phyloP scores from a whole-genome alignment of 92 coral and sea anemone species.

The Parazoanthus darwini region DNA sequence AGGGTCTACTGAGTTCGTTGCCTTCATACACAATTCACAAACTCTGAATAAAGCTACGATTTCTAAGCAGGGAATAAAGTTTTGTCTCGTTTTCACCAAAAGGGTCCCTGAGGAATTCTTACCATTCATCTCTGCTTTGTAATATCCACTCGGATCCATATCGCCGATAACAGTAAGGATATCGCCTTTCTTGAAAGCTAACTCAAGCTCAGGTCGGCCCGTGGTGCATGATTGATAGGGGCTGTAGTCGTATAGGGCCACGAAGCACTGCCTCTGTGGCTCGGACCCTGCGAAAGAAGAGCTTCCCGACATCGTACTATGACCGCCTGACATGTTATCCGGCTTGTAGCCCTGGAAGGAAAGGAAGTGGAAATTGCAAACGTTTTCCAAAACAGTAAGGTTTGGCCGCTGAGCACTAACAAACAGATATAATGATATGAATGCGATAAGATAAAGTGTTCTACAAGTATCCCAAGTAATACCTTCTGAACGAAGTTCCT shows the following conservation, averaged over 20 bases:
- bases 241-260: conserved; percentile 86
- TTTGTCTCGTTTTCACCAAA: no score
- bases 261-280: conserved; percentile 70
- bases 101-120: neutral
- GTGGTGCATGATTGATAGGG: conserved; percentile 83
- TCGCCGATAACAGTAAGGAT: conserved; percentile 81
- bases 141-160: conserved; percentile 80
- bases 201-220: conserved; percentile 82
- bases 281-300: conserved; percentile 59
- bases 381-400: neutral
- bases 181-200: conserved; percentile 91
- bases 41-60: neutral
- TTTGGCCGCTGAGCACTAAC: no score
- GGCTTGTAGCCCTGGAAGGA: conserved; percentile 8
- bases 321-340: conserved; percentile 65
- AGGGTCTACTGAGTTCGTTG: neutral
- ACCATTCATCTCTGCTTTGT: conserved; percentile 88
- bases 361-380: neutral
- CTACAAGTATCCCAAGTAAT: no score
- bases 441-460: no score
- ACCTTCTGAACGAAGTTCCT: no score
- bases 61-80: neutral
- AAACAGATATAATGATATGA: no score
- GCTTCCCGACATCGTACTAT: conserved; percentile 54
- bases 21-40: neutral